phyloP scores from a whole-genome alignment of 2,888 invertebrate species.

The Rhagonycha lutea region DNA sequence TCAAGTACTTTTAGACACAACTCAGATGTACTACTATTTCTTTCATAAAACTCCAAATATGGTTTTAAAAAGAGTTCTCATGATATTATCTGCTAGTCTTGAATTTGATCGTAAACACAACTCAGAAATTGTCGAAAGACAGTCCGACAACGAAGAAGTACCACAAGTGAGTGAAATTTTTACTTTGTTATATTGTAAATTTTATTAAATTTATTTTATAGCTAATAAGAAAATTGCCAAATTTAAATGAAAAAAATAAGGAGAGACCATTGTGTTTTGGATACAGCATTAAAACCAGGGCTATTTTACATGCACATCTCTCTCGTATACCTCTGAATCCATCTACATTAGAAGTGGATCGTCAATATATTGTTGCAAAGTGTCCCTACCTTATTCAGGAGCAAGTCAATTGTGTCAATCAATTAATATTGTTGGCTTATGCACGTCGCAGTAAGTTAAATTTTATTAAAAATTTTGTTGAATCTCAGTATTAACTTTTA shows the following conservation, averaged over 20 bases:
- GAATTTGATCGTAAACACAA: constrained; percentile 96
- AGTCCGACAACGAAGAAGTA: constrained; percentile 93
- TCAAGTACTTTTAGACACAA: constrained; percentile 95
- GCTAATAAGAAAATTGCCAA: constrained; percentile 89
- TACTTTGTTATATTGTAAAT: not conserved
- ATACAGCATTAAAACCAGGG: constrained; percentile 92
- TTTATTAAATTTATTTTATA: constrained; percentile 54
- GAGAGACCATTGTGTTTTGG: constrained; percentile 90
- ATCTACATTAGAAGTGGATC: constrained; percentile 81
- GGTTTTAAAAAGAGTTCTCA: constrained; percentile 91
- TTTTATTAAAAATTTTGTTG: not conserved
- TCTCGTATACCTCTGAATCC: constrained; percentile 79
- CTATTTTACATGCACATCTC: constrained; percentile 94
- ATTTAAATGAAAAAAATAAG: constrained; percentile 94
- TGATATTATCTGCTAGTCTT: constrained; percentile 95
- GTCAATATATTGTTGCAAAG: constrained; percentile 82
- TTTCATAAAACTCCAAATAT: constrained; percentile 96
- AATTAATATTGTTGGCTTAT: constrained; percentile 88
- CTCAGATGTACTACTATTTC: constrained; percentile 93
- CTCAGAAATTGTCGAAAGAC: constrained; percentile 89
- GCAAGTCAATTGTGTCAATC: constrained; percentile 95
- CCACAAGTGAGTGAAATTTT: constrained; percentile 71
- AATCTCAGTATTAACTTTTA: too few species aligned
- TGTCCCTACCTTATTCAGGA: constrained; percentile 95
- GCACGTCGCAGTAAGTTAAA: constrained; percentile 79